phyloP scores from a whole-genome alignment of 2,888 invertebrate species.

The Tachina lurida region DNA sequence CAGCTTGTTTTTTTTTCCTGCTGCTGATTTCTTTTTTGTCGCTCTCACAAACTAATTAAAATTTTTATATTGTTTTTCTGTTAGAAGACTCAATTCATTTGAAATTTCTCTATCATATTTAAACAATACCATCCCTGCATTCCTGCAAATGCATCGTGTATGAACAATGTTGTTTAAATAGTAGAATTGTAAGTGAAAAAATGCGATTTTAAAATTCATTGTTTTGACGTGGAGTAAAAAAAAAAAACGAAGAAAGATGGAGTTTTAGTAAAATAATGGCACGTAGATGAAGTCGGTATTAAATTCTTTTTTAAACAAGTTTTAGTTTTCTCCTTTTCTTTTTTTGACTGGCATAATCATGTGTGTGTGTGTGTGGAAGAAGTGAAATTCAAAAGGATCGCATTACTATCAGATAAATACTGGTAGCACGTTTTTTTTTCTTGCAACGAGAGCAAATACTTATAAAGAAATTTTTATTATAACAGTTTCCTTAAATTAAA shows the following conservation, averaged over 20 bases:
- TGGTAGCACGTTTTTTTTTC: conserved; percentile 15
- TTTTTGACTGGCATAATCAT: not conserved
- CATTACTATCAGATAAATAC: conserved; percentile 27
- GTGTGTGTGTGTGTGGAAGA: not conserved
- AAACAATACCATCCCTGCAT: conserved; percentile 34
- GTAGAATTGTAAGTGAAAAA: conserved; percentile 1
- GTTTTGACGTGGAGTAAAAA: conserved; percentile 13
- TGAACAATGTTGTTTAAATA: not conserved
- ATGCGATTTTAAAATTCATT: conserved; percentile 57
- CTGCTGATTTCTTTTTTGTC: conserved; percentile 15
- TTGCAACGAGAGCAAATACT: not conserved
- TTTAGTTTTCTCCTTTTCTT: not conserved
- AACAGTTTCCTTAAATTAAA: not conserved
- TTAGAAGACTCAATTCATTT: conserved; percentile 51
- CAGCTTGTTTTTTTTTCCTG: conserved; percentile 8
- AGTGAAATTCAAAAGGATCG: conserved; percentile 20
- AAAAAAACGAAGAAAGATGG: not conserved
- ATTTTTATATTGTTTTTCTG: conserved; percentile 61
- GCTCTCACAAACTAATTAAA: conserved; percentile 68
- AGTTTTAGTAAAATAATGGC: conserved; percentile 19
- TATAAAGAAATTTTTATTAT: not conserved
- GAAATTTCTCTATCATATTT: conserved; percentile 37
- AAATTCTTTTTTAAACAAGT: not conserved
- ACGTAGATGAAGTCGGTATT: conserved; percentile 6
- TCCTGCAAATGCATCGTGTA: conserved; percentile 2